A percentile compares a stretch with the other conserved stretches of the same genome.
Conservation (phyloP, 2,797 vertebrate genomes). For the Coluber constrictor region DNA sequence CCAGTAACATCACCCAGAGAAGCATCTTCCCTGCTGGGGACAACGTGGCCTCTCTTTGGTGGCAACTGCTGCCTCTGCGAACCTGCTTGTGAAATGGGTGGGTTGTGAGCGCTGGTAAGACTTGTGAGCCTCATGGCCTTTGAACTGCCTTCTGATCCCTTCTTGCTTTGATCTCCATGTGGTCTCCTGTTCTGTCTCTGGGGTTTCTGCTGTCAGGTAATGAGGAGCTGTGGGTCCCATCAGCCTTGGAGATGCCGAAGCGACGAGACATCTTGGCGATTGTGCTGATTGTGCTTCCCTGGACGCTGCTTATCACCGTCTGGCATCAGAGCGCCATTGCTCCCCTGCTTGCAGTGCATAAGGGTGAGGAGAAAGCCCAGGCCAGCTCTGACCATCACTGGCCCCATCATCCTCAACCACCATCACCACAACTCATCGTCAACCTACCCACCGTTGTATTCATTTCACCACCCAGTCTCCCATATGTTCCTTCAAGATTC, state of each 20-base stretch:
- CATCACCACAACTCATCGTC: slow-evolving; percentile 44
- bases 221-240: slow-evolving; percentile 92
- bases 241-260: slow-evolving; percentile 99
- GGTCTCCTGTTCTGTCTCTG: slow-evolving; percentile 71
- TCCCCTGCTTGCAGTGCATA: slow-evolving; percentile 91
- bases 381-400: slow-evolving; percentile 42
- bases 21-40: slow-evolving; percentile 10
- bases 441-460: slow-evolving; percentile 49
- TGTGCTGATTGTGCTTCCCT: slow-evolving; percentile 97
- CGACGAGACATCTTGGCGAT: slow-evolving; percentile 98
- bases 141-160: slow-evolving; percentile 46
- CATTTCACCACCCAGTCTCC: slow-evolving; percentile 51
- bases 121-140: slow-evolving; percentile 52
- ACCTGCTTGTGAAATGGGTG: slow-evolving; percentile 80
- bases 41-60: slow-evolving; percentile 33
- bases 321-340: slow-evolving; percentile 97
- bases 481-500: neutral
- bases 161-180: slow-evolving; percentile 72
- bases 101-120: slow-evolving; percentile 79
- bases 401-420: neutral
- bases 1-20: slow-evolving; percentile 11
- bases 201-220: slow-evolving; percentile 84
- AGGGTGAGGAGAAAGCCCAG: slow-evolving; percentile 79
- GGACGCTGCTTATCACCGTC: slow-evolving; percentile 98
- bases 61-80: slow-evolving; percentile 60